Evolutionary conservation across 2,797 vertebrate genomes (phyloP), one percentile per base, ranked within the genome.

Genomic region (Ceryle rudis): DNA sequence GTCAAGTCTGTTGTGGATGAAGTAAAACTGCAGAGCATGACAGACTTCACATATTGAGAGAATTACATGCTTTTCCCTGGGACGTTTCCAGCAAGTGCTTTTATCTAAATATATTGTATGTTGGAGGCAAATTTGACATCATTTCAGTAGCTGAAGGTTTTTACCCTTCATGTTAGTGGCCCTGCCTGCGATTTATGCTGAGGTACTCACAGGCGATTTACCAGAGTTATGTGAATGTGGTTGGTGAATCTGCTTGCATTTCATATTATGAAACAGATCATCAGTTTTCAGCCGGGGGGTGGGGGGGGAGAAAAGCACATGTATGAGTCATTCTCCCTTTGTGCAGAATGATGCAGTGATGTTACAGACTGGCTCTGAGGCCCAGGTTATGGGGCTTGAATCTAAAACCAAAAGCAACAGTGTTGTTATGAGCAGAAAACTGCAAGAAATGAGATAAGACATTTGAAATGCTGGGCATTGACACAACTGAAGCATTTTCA

Each of bases 191-290:
- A 92, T 94, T 97, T 95, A 47, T 88, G 69, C 93, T 80, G 85
- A 96, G 89, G 89, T 85, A 70, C 28, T n/a, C 64, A 47, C 44
- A 73, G 96, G 60, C 5, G 18, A 77, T 92, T 95, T 84, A 62
- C 46, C 90, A 89, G 95, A 94, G 85, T 71, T 95, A 14, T 72
- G 52, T 88, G 83, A n/a, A 80, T 90, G 70, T 60, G 81, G 91
- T 51, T 83, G 82, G 46, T 95, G 91, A 96, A 94, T 97, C 93
- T 86, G 95, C 95, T 97, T 96, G 84, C 87, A 51, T 94, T 96
- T 97, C 91, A 82, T 62, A 46, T 94, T 91, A 80, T 90, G 92
- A 97, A 97, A 96, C 86, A 94, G 95, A 93, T 93, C 90, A 86
- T 94, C 89, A 85, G 70, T 95, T 87, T 92, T 92, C 60, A 93